Base-by-base conservation (phyloP, 2,888 invertebrate species). In the Unio delphinus region DNA sequence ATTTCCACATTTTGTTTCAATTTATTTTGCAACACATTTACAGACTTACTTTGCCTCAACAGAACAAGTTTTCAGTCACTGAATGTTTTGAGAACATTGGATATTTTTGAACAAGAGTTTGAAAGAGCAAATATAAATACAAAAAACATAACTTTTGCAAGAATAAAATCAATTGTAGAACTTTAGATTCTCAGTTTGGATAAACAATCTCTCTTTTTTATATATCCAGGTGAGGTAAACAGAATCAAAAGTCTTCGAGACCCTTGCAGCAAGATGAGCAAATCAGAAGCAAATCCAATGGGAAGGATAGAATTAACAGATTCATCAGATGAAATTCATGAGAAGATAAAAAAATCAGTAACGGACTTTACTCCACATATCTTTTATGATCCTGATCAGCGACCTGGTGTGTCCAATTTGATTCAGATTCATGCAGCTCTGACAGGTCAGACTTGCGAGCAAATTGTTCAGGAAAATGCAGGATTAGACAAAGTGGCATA, bases 191-290 rank as follows among this genome's bases (percentile, higher is more conserved):
- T 45, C 45, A 15, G 3, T 45, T 11, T 11, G 15, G 3, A 45
- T 11, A 45, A 15, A 11, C 3, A 45, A 45, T 45, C 45, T 45
- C 2, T 11, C 11, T 7, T 45, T 45, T 5, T 34, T 34, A 26
- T 55, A 5, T 54, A 28, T n/a, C n/a, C 68, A 89, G 89, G 86
- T 45, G 80, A 84, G 20, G 75, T 85, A 55, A 78, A 88, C 4
- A 87, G 91, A 67, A 92, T 99, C 70, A 93, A 93, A 84, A 97
- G 96, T 87, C 91, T 99, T 15, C 92, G 96, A 63, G 94, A 96
- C 86, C 97, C 98, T 0, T 87, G 89, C 0, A 95, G 94, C 87
- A 99, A 99, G 92, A 99, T 99, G 99, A 99, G 99, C 18, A 99
- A 99, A 91, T 99, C 99, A 0, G 95, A 96, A 86, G 87, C 92